Conservation (phyloP, 2,888 invertebrate genomes). For the Drosophila mimetica region DNA sequence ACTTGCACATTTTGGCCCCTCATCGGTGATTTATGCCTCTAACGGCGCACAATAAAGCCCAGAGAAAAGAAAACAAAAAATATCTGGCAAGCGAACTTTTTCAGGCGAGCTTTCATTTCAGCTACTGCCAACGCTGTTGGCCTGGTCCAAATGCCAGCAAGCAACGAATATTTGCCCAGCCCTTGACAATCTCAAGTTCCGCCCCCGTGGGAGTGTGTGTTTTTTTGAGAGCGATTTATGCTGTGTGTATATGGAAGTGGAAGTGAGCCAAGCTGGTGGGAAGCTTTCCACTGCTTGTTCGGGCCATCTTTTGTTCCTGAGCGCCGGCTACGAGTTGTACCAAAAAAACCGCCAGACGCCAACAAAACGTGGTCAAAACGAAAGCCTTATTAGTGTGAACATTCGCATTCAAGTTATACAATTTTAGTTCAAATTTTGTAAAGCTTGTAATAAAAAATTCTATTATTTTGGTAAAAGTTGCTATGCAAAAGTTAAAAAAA, state of each 20-base stretch:
- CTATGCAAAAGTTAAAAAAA: neutral
- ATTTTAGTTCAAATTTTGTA: neutral
- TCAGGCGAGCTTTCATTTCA: conserved; percentile 58
- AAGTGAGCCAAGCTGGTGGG: conserved; percentile 16
- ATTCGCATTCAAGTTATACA: neutral
- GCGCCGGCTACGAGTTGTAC: conserved; percentile 66
- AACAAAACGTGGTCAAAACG: conserved; percentile 44
- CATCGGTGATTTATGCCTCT: conserved; percentile 45
- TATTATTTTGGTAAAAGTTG: neutral
- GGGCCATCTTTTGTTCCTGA: conserved; percentile 35
- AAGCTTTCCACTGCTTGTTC: conserved; percentile 29
- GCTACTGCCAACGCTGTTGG: conserved; percentile 49
- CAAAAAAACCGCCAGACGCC: conserved; percentile 73
- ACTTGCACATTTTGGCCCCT: conserved; percentile 51
- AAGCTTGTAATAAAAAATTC: neutral
- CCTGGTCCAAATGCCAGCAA: conserved; percentile 72
- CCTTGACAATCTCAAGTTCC: conserved; percentile 49
- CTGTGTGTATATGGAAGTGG: neutral
- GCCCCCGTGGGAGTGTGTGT: conserved; percentile 12
- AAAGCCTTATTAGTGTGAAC: neutral
- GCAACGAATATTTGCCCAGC: conserved; percentile 76
- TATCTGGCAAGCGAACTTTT: conserved; percentile 35
- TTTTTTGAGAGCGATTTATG: neutral
- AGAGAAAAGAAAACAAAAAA: neutral
- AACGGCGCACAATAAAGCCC: conserved; percentile 34